phyloP scores from a whole-genome alignment of 2,888 invertebrate species.

The Catocala nupta region DNA sequence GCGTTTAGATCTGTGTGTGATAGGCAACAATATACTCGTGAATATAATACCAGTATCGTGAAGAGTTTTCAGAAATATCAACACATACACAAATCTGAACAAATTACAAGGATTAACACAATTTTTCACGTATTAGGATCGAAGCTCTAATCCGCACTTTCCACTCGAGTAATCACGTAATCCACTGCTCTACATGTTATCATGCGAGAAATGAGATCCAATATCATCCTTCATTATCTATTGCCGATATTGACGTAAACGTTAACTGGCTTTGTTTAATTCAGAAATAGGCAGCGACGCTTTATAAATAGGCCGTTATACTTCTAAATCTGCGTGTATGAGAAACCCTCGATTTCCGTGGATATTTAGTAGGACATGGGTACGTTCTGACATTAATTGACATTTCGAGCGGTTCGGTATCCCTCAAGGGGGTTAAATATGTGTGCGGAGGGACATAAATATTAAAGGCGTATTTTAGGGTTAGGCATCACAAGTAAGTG shows the following conservation, averaged over 20 bases:
- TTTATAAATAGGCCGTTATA: slow-evolving; percentile 47
- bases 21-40: too few species aligned
- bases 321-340: slow-evolving; percentile 39
- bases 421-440: slow-evolving; percentile 45
- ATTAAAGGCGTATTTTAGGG: slow-evolving; percentile 41
- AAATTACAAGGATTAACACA: too few species aligned
- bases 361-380: slow-evolving; percentile 48
- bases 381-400: slow-evolving; percentile 57
- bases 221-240: too few species aligned
- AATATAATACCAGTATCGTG: too few species aligned
- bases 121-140: too few species aligned
- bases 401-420: slow-evolving; percentile 51
- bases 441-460: slow-evolving; percentile 40
- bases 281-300: slow-evolving; percentile 36
- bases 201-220: too few species aligned
- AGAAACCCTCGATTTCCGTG: slow-evolving; percentile 35
- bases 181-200: too few species aligned
- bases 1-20: too few species aligned
- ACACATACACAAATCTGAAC: too few species aligned
- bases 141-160: too few species aligned
- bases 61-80: too few species aligned
- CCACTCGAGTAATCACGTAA: too few species aligned
- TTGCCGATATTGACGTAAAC: background rate
- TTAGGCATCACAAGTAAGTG: slow-evolving; percentile 14
- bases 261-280: slow-evolving; percentile 29